A percentile compares a stretch with the other conserved stretches of the same genome.
Conservation (phyloP, 2,113 vertebrate genomes). For the Tetrax tetrax region DNA sequence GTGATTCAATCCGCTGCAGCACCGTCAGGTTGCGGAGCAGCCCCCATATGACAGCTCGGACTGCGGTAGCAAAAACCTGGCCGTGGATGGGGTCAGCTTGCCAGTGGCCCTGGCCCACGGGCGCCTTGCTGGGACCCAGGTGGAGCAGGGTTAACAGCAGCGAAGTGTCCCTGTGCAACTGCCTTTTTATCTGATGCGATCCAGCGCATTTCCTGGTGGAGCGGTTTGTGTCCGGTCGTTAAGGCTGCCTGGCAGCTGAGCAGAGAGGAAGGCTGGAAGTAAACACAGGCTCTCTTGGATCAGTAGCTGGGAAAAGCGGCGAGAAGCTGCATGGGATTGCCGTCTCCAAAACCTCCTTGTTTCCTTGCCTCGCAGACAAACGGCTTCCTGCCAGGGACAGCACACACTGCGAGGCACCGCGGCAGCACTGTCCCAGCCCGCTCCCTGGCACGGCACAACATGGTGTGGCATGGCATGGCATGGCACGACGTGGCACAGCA, state of each 20-base stretch:
- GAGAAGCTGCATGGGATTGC: conserved; percentile 38
- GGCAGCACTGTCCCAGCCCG: not conserved
- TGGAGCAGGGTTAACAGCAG: conserved; percentile 29
- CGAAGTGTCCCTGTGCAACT: not conserved
- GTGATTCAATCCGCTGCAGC: not conserved
- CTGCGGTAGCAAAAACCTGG: rapidly evolving
- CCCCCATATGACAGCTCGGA: rapidly evolving
- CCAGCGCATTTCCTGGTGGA: conserved; percentile 4
- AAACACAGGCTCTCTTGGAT: conserved; percentile 63
- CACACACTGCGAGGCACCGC: not conserved
- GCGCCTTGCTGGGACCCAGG: not conserved
- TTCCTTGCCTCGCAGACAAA: conserved; percentile 49
- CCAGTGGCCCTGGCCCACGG: rapidly evolving
- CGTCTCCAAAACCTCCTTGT: not conserved
- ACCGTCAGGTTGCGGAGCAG: rapidly evolving
- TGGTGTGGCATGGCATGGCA: not conserved
- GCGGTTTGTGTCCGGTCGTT: not conserved
- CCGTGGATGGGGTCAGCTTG: rapidly evolving
- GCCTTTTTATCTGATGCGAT: not conserved
- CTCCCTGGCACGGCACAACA: not conserved
- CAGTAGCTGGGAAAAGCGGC: conserved; percentile 46
- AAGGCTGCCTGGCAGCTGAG: conserved; percentile 19
- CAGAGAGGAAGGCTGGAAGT: conserved; percentile 67
- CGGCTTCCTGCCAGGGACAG: conserved; percentile 51
- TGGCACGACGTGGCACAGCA: not conserved